Evolutionary conservation across 2,113 vertebrate genomes (phyloP).

Genomic region (Brachyistius frenatus): DNA sequence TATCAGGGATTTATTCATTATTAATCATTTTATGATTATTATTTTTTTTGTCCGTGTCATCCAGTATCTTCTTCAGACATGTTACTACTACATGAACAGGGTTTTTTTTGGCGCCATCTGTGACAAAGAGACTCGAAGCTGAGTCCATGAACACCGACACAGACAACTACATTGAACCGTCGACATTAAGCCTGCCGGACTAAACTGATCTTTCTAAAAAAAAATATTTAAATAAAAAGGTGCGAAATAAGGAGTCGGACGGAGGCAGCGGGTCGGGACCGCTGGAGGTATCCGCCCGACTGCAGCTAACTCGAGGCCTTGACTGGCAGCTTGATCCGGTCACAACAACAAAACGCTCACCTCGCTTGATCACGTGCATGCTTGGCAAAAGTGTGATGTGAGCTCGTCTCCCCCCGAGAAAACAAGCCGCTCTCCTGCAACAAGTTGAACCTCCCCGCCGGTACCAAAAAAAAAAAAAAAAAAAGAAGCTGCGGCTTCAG

Average conservation of each 20-base stretch:
- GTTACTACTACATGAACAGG: no score
- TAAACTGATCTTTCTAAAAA: neutral
- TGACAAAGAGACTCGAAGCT: conserved; percentile 19
- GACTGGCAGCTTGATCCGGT: no score
- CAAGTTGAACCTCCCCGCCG: neutral
- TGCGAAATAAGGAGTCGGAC: no score
- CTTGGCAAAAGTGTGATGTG: conserved; percentile 8
- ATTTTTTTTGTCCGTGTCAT: no score
- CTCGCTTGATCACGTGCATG: conserved; percentile 95
- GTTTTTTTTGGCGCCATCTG: conserved; percentile 54
- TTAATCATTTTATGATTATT: no score
- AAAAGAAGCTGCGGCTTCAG: no score
- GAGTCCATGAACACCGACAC: neutral
- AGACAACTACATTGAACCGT: fast-evolving
- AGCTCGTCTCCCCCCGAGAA: neutral
- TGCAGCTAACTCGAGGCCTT: no score
- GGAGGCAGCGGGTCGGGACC: no score
- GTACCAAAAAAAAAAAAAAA: neutral
- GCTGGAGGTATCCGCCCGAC: no score
- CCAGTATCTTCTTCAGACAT: no score
- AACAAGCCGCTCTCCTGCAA: conserved; percentile 13
- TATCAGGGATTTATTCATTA: no score
- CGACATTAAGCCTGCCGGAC: neutral
- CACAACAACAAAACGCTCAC: conserved; percentile 74
- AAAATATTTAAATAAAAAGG: no score